A percentile compares a stretch with the other conserved stretches of the same genome.
These are phyloP conservation scores for Amblyopsis rosae DNA, from an alignment of 2,113 vertebrate species.

Conservation along the genomic window DNA sequence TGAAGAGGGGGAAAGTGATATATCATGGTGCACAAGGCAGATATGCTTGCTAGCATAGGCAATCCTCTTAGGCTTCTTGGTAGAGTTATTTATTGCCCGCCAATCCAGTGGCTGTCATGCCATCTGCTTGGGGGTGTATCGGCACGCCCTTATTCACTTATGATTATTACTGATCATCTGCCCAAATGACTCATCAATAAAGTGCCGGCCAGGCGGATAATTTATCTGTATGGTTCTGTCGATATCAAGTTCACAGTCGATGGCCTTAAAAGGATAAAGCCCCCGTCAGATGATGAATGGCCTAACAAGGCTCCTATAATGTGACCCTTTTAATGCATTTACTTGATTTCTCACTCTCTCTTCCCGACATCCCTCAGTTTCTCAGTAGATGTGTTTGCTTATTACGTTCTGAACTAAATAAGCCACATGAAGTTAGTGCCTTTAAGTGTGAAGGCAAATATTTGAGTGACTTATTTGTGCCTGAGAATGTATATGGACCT, in stretches of 20 bases:
- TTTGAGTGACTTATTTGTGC: conserved; percentile 37
- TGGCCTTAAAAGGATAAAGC: conserved; percentile 79
- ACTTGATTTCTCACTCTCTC: conserved; percentile 39
- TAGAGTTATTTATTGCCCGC: conserved; percentile 52
- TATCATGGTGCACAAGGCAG: conserved; percentile 67
- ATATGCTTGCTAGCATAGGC: conserved; percentile 43
- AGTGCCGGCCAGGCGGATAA: conserved; percentile 71
- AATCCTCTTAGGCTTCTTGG: conserved; percentile 74
- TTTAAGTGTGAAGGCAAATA: conserved; percentile 35
- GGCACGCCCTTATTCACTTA: conserved; percentile 78
- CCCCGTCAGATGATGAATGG: conserved; percentile 71
- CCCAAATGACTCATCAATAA: conserved; percentile 83
- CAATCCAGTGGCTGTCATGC: conserved; percentile 41
- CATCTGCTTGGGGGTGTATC: conserved; percentile 57
- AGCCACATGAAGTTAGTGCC: background rate
- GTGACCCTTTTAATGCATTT: conserved; percentile 74
- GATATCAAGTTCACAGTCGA: conserved; percentile 81
- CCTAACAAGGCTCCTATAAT: conserved; percentile 53
- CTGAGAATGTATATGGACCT: background rate
- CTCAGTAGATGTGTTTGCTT: conserved; percentile 46
- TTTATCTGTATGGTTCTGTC: conserved; percentile 81
- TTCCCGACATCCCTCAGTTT: background rate
- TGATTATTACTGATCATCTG: conserved; percentile 87
- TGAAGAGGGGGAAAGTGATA: conserved; percentile 58
- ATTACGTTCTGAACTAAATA: conserved; percentile 11